Conservation (phyloP, 1,140 invertebrate species). For the Anastrepha ludens region DNA sequence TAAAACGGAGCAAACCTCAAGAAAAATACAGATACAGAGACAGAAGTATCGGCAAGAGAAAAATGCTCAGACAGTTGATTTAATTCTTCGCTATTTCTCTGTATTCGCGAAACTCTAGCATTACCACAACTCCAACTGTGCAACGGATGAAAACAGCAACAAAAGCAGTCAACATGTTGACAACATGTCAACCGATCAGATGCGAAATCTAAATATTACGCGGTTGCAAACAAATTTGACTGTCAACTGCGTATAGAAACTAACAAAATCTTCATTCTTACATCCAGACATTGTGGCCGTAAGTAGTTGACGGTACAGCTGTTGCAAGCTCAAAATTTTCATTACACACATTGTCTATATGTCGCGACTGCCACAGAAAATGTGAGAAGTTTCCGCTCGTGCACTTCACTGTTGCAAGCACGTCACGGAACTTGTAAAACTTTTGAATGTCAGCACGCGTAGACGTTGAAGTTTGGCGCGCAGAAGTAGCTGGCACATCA, state of each 20-base stretch:
- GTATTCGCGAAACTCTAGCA: too few species aligned
- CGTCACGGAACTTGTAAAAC: neutral
- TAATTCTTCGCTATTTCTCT: too few species aligned
- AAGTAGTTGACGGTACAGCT: slow-evolving; percentile 29
- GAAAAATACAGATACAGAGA: too few species aligned
- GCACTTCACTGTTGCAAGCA: neutral
- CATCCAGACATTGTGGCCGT: neutral
- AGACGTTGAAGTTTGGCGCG: neutral
- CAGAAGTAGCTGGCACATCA: too few species aligned
- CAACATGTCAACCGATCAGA: slow-evolving; percentile 32
- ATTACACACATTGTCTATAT: slow-evolving; percentile 3
- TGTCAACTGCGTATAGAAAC: neutral
- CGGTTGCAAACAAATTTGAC: slow-evolving; percentile 39
- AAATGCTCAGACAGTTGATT: too few species aligned
- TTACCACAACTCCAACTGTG: too few species aligned
- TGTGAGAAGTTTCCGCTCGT: neutral
- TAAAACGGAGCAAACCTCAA: too few species aligned
- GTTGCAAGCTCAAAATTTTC: slow-evolving; percentile 21
- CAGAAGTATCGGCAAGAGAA: too few species aligned
- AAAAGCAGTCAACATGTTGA: neutral
- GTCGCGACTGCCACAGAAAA: neutral
- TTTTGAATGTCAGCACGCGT: slow-evolving; percentile 3
- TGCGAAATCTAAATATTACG: slow-evolving; percentile 37
- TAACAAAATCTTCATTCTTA: neutral
- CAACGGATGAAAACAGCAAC: neutral